A percentile compares a stretch with the other conserved stretches of the same genome.
phyloP scores from a whole-genome alignment of 2,113 vertebrate genomes.

The Chaetorhynchus papuensis region DNA sequence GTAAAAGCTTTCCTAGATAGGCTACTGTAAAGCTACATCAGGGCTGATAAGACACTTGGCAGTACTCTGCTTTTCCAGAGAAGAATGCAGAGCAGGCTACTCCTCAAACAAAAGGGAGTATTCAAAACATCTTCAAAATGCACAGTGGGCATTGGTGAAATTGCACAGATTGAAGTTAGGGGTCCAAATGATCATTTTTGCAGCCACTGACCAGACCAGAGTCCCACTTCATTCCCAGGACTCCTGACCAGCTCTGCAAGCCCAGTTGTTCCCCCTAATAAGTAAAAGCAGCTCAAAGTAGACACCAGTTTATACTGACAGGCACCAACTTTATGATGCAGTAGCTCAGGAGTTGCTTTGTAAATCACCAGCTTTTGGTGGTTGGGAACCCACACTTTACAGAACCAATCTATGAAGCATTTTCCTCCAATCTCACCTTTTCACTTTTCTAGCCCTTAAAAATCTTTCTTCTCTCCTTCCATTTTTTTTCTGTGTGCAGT shows the following conservation, averaged over 20 bases:
- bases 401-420: background rate
- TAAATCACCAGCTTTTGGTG: background rate
- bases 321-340: rapidly evolving
- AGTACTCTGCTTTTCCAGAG: background rate
- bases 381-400: background rate
- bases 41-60: background rate
- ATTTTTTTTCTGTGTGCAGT: background rate
- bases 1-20: background rate
- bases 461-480: background rate
- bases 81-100: background rate
- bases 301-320: background rate
- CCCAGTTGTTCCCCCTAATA: rapidly evolving
- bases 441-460: background rate
- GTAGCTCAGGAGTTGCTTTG: background rate
- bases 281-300: background rate
- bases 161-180: background rate
- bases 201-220: background rate
- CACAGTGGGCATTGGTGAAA: background rate
- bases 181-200: background rate
- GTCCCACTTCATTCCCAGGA: background rate
- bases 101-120: background rate
- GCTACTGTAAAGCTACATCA: background rate
- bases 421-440: background rate
- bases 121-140: background rate
- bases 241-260: background rate